A percentile compares a stretch with the other conserved stretches of the same genome.
These are phyloP conservation scores for Oryzias melastigma DNA, from an alignment of 2,113 vertebrate species.

Conservation along the genomic window DNA sequence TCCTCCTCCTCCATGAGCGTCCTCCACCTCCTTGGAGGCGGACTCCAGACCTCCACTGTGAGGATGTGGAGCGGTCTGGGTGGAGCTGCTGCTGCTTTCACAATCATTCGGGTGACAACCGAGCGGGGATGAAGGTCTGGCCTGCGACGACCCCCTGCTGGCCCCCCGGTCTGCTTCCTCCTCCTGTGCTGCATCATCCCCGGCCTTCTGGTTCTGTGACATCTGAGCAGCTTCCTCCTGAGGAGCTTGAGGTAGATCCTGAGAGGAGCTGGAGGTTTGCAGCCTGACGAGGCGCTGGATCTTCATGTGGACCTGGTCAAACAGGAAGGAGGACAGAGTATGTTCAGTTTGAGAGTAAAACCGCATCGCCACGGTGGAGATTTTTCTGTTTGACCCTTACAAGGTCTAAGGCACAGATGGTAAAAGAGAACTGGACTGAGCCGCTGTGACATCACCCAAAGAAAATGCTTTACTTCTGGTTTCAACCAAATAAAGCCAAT, in stretches of 20 bases:
- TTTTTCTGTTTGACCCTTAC: too few species aligned
- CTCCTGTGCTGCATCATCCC: neutral
- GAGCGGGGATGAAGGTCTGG: constrained; percentile 62
- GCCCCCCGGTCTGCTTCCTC: constrained; percentile 1
- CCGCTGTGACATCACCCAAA: too few species aligned
- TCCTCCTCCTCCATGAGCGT: constrained; percentile 55
- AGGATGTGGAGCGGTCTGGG: constrained; percentile 24
- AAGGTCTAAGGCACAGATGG: too few species aligned
- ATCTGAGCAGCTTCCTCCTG: constrained; percentile 76
- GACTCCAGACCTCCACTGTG: constrained; percentile 13
- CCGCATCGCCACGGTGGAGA: too few species aligned
- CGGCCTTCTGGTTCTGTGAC: constrained; percentile 65
- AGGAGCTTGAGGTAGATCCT: constrained; percentile 66
- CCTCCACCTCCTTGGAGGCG: constrained; percentile 5
- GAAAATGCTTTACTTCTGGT: too few species aligned
- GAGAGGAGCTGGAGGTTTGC: constrained; percentile 73
- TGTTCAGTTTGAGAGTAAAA: too few species aligned
- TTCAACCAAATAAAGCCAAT: too few species aligned
- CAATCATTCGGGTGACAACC: constrained; percentile 78
- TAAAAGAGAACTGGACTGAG: too few species aligned
- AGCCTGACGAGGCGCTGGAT: constrained; percentile 82
- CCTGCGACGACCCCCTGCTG: neutral
- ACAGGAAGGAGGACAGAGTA: neutral
- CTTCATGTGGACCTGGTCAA: constrained; percentile 85
- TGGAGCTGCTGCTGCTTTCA: constrained; percentile 44